phyloP scores from a whole-genome alignment of 2,797 vertebrate genomes.

The Simalia tracyae region DNA sequence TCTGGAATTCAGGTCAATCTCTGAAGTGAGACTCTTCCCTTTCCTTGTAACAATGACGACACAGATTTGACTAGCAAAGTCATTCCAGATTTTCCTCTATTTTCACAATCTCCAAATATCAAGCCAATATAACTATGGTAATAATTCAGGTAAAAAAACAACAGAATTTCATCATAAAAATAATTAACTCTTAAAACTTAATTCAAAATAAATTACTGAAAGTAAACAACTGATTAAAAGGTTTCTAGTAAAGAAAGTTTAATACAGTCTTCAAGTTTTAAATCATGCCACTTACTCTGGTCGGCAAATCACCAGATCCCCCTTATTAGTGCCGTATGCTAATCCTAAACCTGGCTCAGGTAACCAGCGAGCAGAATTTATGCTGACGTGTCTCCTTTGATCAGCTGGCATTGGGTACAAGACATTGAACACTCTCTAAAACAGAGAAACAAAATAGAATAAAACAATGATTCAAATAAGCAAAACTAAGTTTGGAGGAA shows the following conservation, averaged over 20 bases:
- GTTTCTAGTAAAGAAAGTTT: neutral
- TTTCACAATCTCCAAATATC: neutral
- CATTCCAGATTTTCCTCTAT: neutral
- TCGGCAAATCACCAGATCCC: constrained; percentile 96
- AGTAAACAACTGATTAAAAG: neutral
- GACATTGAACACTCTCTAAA: constrained; percentile 94
- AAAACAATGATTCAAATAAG: constrained; percentile 47
- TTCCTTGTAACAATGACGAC: neutral
- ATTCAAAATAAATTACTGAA: neutral
- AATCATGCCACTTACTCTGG: constrained; percentile 87
- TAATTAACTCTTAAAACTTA: neutral
- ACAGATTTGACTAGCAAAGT: neutral
- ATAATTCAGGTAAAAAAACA: neutral
- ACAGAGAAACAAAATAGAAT: constrained; percentile 26
- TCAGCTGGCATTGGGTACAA: constrained; percentile 98
- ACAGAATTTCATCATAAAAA: neutral
- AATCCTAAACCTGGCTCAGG: constrained; percentile 94
- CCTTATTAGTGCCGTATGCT: constrained; percentile 98
- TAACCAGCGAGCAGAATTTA: constrained; percentile 98
- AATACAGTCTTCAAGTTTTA: neutral
- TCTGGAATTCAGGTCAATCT: neutral
- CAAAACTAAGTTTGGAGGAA: constrained; percentile 37
- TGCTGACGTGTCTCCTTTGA: constrained; percentile 97
- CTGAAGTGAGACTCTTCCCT: neutral
- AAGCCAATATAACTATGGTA: neutral